Percentiles rank a stretch among this genome's conserved stretches.
These are phyloP conservation scores for Ceyx melanurus DNA, from an alignment of 2,113 vertebrate species.

Conservation along the genomic window DNA sequence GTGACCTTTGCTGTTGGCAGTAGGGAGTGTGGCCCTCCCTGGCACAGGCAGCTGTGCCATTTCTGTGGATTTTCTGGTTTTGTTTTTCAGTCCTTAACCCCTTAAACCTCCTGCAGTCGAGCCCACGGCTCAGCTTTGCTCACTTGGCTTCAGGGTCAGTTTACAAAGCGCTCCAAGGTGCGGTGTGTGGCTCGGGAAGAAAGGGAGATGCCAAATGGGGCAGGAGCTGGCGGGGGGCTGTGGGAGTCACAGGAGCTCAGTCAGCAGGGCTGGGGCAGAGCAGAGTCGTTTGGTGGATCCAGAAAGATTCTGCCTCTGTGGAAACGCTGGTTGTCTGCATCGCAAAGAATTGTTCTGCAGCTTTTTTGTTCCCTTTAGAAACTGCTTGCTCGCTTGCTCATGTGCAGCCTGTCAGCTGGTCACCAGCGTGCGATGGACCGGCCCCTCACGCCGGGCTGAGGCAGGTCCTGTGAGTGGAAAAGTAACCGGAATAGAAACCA, in stretches of 20 bases:
- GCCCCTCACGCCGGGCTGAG: background rate
- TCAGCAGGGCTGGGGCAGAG: background rate
- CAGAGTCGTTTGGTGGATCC: accelerated
- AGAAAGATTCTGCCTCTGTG: background rate
- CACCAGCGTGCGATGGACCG: accelerated
- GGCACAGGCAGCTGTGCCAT: background rate
- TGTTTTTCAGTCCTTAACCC: background rate
- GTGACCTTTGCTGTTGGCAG: background rate
- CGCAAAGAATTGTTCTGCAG: background rate
- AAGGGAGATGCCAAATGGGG: background rate
- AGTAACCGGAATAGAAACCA: background rate
- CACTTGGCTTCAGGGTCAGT: accelerated
- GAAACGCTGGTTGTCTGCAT: background rate
- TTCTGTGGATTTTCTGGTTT: background rate
- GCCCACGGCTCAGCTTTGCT: background rate
- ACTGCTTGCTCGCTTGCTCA: background rate
- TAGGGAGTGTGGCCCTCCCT: accelerated
- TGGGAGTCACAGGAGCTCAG: background rate
- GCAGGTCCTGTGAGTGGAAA: background rate
- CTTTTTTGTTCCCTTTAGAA: background rate
- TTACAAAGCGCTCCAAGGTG: background rate
- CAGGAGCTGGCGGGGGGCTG: background rate
- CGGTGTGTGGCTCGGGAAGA: accelerated
- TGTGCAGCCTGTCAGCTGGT: background rate
- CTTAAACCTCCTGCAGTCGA: background rate